phyloP scores from a whole-genome alignment of 2,888 invertebrate species.

The Stratiomys singularior region DNA sequence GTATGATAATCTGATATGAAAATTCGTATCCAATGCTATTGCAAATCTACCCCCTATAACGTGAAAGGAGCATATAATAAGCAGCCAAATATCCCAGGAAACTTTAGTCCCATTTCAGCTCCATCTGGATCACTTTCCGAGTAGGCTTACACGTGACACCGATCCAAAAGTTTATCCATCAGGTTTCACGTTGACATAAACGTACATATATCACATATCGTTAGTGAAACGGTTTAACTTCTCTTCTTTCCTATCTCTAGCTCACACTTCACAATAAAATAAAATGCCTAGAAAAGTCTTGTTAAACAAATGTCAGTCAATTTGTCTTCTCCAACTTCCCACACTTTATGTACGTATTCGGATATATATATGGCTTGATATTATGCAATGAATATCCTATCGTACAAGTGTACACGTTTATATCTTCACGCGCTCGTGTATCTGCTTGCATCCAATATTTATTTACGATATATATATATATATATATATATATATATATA shows the following conservation, averaged over 20 bases:
- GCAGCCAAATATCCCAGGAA: too few relatives aligned
- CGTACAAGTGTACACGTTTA: background rate
- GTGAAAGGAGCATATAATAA: too few relatives aligned
- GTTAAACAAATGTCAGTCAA: slow-evolving; percentile 33
- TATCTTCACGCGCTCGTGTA: too few relatives aligned
- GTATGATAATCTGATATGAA: too few relatives aligned
- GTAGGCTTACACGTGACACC: slow-evolving; percentile 12
- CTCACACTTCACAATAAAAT: background rate
- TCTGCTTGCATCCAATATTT: too few relatives aligned
- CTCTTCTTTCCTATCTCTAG: background rate
- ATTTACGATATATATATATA: too few relatives aligned
- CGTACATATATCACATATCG: slow-evolving; percentile 17
- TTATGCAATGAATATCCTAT: background rate
- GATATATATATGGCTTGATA: too few relatives aligned
- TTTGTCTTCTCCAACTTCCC: slow-evolving; percentile 8
- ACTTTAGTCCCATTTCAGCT: too few relatives aligned
- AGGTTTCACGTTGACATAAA: background rate
- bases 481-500: too few relatives aligned
- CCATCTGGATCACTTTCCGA: background rate
- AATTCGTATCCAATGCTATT: too few relatives aligned
- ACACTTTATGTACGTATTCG: background rate
- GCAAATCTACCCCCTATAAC: too few relatives aligned
- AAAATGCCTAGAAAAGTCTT: slow-evolving; percentile 2
- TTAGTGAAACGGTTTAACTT: slow-evolving; percentile 4
- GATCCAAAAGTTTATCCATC: background rate